phyloP scores from a whole-genome alignment of 2,797 vertebrate genomes.

The Gambusia yucatana region DNA sequence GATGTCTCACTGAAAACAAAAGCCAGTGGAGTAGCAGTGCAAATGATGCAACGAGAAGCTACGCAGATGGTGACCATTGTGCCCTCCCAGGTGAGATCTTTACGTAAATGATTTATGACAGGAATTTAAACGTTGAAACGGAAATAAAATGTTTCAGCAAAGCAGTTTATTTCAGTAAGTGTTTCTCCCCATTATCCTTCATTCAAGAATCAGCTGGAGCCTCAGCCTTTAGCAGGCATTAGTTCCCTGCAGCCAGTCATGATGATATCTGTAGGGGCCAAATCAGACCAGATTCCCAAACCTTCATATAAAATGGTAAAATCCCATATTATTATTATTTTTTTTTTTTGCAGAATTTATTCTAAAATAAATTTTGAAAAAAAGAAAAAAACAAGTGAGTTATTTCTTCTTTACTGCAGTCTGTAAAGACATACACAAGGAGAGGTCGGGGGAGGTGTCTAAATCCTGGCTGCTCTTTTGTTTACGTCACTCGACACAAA shows the following conservation, averaged over 20 bases:
- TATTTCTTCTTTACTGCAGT: conserved; percentile 74
- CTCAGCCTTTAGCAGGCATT: conserved; percentile 77
- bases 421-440: conserved; percentile 91
- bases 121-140: background rate
- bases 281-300: conserved; percentile 82
- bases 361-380: background rate
- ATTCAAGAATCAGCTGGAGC: conserved; percentile 85
- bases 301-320: conserved; percentile 92
- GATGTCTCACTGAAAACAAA: conserved; percentile 81
- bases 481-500: conserved; percentile 97
- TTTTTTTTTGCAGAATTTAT: background rate
- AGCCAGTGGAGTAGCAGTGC: conserved; percentile 67
- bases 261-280: conserved; percentile 89
- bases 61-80: conserved; percentile 80
- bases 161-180: background rate
- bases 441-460: conserved; percentile 93
- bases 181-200: conserved; percentile 28
- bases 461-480: conserved; percentile 90
- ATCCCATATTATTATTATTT: background rate
- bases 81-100: conserved; percentile 74
- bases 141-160: background rate
- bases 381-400: background rate
- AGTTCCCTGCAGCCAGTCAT: conserved; percentile 88
- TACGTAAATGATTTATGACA: background rate
- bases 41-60: conserved; percentile 71